A percentile compares a stretch with the other conserved stretches of the same genome.
phyloP scores from a whole-genome alignment of 2,797 vertebrate genomes.

The Myotis pilosus region DNA sequence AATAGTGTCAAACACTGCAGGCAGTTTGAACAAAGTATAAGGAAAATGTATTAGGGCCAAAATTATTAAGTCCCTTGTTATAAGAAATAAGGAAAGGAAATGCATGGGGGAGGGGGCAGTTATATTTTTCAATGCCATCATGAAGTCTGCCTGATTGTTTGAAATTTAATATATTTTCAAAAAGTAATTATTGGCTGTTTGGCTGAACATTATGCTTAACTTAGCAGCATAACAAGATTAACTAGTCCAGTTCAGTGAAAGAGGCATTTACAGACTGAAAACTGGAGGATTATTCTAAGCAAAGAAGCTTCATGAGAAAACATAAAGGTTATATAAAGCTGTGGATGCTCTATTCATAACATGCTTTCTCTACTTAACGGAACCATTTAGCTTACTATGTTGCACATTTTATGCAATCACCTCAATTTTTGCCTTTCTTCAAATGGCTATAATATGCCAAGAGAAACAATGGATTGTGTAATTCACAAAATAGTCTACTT shows the following conservation, averaged over 20 bases:
- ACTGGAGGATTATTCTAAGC: neutral
- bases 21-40: neutral
- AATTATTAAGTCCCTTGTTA: neutral
- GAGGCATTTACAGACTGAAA: neutral
- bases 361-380: neutral
- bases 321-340: neutral
- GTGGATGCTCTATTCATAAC: neutral
- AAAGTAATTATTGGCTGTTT: neutral
- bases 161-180: neutral
- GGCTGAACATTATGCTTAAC: neutral
- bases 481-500: constrained; percentile 15
- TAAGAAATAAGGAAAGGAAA: neutral
- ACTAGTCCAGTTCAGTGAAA: neutral
- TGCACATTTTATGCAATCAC: neutral
- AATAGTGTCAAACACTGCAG: neutral
- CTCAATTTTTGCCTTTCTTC: constrained; percentile 12
- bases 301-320: neutral
- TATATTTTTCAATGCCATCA: neutral
- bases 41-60: neutral
- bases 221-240: neutral
- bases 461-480: neutral
- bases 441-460: neutral
- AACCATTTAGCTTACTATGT: constrained; percentile 21
- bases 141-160: neutral
- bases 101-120: neutral